Evolutionary conservation across 2,113 vertebrate genomes (phyloP).

Genomic region (Callocephalon fimbriatum): DNA sequence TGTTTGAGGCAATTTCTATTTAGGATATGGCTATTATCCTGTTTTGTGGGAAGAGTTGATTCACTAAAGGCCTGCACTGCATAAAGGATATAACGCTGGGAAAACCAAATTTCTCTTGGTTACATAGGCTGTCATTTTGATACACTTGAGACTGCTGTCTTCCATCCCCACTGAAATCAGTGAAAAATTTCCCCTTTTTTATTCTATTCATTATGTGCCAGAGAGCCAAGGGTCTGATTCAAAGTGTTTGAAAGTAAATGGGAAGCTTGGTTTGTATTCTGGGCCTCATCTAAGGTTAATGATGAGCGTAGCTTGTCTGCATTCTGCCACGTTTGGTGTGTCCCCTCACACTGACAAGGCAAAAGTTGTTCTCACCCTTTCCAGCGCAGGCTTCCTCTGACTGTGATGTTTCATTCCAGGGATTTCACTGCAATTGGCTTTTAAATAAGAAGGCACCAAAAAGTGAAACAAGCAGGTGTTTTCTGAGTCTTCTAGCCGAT

Average conservation of each 20-base stretch:
- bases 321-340: neutral
- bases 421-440: neutral
- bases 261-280: neutral
- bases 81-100: neutral
- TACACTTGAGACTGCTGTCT: neutral
- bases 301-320: neutral
- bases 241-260: neutral
- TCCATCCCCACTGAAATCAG: neutral
- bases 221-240: neutral
- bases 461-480: neutral
- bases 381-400: rapidly evolving
- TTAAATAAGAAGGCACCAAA: neutral
- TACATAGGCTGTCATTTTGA: neutral
- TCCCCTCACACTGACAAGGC: neutral
- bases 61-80: neutral
- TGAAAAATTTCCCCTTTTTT: neutral
- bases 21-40: neutral
- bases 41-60: neutral
- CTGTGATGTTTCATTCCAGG: neutral
- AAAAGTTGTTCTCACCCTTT: neutral
- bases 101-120: neutral
- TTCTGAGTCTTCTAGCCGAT: neutral
- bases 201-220: neutral
- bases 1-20: neutral
- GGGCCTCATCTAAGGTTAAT: neutral